phyloP scores from a whole-genome alignment of 2,888 invertebrate species.

The Myopa testacea region DNA sequence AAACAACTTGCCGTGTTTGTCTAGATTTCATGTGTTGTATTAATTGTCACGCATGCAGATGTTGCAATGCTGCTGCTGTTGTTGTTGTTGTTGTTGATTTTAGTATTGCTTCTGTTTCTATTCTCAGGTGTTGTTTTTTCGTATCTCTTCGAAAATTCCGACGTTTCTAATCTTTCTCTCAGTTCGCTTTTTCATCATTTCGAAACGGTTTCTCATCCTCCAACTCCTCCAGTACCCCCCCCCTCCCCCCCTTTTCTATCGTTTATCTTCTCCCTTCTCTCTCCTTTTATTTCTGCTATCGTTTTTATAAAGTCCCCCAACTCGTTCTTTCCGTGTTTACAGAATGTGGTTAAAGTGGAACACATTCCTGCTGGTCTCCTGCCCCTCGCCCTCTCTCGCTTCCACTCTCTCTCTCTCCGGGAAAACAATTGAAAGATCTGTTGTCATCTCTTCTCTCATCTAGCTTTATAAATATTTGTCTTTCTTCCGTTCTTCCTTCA shows the following conservation, averaged over 20 bases:
- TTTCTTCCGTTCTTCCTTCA: background rate
- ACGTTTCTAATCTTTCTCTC: background rate
- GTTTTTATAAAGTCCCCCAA: no score
- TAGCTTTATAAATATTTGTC: constrained; percentile 29
- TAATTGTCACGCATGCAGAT: constrained; percentile 28
- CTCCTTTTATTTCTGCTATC: no score
- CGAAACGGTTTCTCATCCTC: background rate
- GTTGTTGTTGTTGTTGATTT: background rate
- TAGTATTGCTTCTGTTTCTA: no score
- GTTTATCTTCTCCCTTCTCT: no score
- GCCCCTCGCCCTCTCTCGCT: background rate
- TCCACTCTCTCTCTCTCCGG: no score
- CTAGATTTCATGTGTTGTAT: constrained; percentile 22
- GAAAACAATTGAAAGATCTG: background rate
- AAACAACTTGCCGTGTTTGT: constrained; percentile 24
- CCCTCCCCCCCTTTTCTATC: background rate
- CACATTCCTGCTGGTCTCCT: background rate
- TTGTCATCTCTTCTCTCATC: constrained; percentile 7
- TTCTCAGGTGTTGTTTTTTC: background rate
- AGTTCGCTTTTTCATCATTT: no score
- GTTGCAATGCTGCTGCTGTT: background rate
- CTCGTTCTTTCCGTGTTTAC: background rate
- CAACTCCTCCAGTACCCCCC: background rate
- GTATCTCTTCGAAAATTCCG: background rate
- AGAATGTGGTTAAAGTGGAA: constrained; percentile 5